Percentiles rank a stretch among this genome's conserved stretches.
These are phyloP conservation scores for Temnothorax longispinosus DNA, from an alignment of 1,140 invertebrate genomes.

Conservation along the genomic window DNA sequence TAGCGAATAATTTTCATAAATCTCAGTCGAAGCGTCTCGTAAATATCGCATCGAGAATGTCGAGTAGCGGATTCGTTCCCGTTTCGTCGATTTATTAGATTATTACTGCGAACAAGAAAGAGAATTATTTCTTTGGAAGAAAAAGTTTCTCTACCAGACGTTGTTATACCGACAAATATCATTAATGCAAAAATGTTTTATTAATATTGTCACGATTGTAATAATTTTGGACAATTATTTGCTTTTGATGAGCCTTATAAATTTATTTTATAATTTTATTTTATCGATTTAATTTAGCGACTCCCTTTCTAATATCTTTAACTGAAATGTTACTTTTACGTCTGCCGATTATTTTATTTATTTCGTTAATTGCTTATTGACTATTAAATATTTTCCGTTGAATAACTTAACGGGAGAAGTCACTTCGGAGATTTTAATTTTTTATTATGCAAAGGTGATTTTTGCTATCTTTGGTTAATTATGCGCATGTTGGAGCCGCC, in stretches of 20 bases:
- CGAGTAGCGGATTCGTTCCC: slow-evolving; percentile 36
- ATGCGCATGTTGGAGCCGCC: slow-evolving; percentile 56
- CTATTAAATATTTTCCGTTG: neutral
- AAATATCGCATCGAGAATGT: slow-evolving; percentile 74
- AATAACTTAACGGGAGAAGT: neutral
- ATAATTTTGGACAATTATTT: neutral
- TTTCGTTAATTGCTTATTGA: neutral
- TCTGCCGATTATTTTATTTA: neutral
- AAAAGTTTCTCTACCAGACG: slow-evolving; percentile 11
- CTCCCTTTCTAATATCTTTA: neutral
- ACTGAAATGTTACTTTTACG: neutral
- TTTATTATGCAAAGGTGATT: neutral
- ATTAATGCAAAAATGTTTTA: slow-evolving; percentile 40
- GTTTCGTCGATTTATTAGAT: slow-evolving; percentile 74
- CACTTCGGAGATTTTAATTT: neutral
- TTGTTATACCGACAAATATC: slow-evolving; percentile 32
- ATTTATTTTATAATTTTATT: slow-evolving; percentile 11
- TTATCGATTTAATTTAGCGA: neutral
- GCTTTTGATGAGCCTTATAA: too few relatives aligned
- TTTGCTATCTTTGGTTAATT: slow-evolving; percentile 65
- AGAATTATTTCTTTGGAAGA: neutral
- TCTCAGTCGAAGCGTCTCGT: slow-evolving; percentile 72
- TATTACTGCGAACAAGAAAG: slow-evolving; percentile 62
- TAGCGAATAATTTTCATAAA: slow-evolving; percentile 84
- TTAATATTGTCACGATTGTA: slow-evolving; percentile 14